Evolutionary conservation across 2,797 vertebrate genomes (phyloP), one percentile per base, ranked within the genome.

Genomic region (Rhinoraja longicauda): DNA sequence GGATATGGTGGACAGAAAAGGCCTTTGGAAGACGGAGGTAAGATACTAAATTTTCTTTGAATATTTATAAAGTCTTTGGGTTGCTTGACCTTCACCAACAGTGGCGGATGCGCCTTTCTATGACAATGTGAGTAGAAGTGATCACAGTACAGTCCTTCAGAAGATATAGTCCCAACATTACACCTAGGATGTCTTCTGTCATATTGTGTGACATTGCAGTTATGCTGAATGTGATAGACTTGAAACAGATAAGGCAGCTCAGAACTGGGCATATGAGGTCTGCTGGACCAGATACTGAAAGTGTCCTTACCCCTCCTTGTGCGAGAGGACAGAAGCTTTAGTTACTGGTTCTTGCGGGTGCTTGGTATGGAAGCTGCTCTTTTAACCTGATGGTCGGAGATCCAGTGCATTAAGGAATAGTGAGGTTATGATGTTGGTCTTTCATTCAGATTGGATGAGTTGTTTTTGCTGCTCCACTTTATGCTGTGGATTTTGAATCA

Each of bases 11-110:
- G 99, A 94, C 99, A 99, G 96, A 99, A 99, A 97, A 98, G 99
- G 95, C 98, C 99, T 94, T 96, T 99, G 95, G 99, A 99, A 97
- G 99, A 99, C 96, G 98, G 97, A 97, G 98, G 99, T 99, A 97
- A 96, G 98, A 97, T 13, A 26, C 62, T 24, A 10, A 26, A 36
- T 19, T 7, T 64, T 79, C 59, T 93, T 59, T 78, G 79, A 13
- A 17, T 36, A 10, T 81, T n/a, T 9, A 1, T 64, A 64, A 67
- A 64, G 13, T 81, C 19, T 19, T 72, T 72, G 21, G 70, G 70
- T 24, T 72, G 70, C 64, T 67, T 67, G 64, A 17, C 15, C 64
- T 67, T 67, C 64, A 67, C 64, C 19, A 67, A 67, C 64, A 13
- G 64, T 67, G 12, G 64, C 15, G 19, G 45, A 45, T 45, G 45